Conservation (phyloP, 2,797 vertebrate species). For the Sus cebifrons region DNA sequence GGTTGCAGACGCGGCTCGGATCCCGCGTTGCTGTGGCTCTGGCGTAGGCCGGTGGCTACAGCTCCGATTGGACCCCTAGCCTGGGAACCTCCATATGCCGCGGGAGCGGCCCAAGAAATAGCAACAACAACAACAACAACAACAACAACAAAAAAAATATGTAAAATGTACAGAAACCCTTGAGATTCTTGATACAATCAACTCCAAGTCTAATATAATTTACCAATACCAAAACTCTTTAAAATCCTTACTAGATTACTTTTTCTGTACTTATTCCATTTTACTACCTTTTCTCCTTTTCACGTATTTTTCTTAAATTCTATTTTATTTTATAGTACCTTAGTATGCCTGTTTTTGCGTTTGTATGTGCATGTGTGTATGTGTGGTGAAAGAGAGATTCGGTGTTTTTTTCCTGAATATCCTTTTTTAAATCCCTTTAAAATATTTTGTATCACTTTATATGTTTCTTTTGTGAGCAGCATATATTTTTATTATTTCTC, state of each 20-base stretch:
- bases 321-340: conserved; percentile 25
- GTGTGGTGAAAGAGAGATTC: neutral
- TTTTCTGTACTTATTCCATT: conserved; percentile 17
- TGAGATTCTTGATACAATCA: neutral
- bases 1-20: too few relatives aligned
- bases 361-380: neutral
- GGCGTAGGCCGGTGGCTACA: too few relatives aligned
- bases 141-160: too few relatives aligned
- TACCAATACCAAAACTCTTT: conserved; percentile 6
- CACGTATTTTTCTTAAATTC: conserved; percentile 30
- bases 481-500: conserved; percentile 40
- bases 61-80: too few relatives aligned
- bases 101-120: too few relatives aligned
- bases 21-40: too few relatives aligned
- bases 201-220: conserved; percentile 30
- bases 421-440: conserved; percentile 27
- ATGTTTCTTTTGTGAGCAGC: neutral
- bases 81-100: too few relatives aligned
- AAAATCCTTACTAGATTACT: neutral
- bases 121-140: too few relatives aligned
- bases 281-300: conserved; percentile 12
- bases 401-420: neutral
- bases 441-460: neutral
- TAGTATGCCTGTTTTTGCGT: conserved; percentile 4
- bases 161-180: conserved; percentile 28